phyloP scores from a whole-genome alignment of 2,797 vertebrate genomes.

The Microctenopoma lineatum region DNA sequence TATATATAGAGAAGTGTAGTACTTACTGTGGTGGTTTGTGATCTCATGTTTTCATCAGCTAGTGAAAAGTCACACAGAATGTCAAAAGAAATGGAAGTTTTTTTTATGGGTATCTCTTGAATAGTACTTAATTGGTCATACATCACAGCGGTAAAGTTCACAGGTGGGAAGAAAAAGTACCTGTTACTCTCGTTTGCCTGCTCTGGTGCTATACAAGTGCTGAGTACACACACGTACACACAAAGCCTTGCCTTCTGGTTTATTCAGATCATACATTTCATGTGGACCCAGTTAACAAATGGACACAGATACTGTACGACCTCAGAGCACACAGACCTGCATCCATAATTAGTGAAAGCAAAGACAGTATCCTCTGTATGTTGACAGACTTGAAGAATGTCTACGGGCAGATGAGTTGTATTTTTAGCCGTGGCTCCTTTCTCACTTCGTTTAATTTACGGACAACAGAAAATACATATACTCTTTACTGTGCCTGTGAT shows the following conservation, averaged over 20 bases:
- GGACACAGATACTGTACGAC: conserved; percentile 16
- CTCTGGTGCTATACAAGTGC: conserved; percentile 59
- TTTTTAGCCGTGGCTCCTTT: conserved; percentile 41
- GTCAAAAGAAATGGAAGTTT: not conserved
- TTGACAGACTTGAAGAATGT: conserved; percentile 29
- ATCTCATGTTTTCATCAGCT: conserved; percentile 25
- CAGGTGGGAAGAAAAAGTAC: conserved; percentile 18
- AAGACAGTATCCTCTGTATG: conserved; percentile 31
- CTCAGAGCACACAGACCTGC: conserved; percentile 51
- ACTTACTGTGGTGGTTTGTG: conserved; percentile 26
- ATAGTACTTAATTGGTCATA: conserved; percentile 13
- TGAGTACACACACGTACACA: conserved; percentile 1
- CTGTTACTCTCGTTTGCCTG: conserved; percentile 34
- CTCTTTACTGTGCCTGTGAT: conserved; percentile 72
- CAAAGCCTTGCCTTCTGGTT: conserved; percentile 51
- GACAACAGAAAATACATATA: conserved; percentile 46
- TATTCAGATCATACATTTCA: conserved; percentile 21
- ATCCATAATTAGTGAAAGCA: conserved; percentile 46
- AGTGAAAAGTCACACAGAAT: conserved; percentile 23
- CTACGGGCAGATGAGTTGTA: conserved; percentile 4
- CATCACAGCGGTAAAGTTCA: conserved; percentile 30
- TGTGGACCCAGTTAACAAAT: conserved; percentile 21
- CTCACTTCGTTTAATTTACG: conserved; percentile 42
- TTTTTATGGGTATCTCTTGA: conserved; percentile 3
- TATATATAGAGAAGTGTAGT: conserved; percentile 27